Percentiles rank a stretch among this genome's conserved stretches.
phyloP scores from a whole-genome alignment of 2,888 invertebrate species.

The Masnerella sp. region DNA sequence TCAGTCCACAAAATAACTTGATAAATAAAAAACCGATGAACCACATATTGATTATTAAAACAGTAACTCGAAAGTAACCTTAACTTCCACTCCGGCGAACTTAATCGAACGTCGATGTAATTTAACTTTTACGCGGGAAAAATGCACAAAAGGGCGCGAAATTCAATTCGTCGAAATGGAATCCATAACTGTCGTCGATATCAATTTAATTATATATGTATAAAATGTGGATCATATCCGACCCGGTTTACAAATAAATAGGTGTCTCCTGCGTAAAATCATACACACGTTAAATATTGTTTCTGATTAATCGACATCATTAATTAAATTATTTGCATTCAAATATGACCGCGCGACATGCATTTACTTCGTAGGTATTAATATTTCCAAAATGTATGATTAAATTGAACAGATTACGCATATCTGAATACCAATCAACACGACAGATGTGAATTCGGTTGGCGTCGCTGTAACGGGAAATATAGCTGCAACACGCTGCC shows the following conservation, averaged over 20 bases:
- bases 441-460: slow-evolving; percentile 47
- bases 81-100: slow-evolving; percentile 5
- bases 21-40: slow-evolving; percentile 15
- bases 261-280: slow-evolving; percentile 12
- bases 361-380: slow-evolving; percentile 27
- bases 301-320: slow-evolving; percentile 35
- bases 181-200: neutral
- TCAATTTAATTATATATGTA: slow-evolving; percentile 11
- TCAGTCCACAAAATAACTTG: neutral
- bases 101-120: neutral
- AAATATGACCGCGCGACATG: slow-evolving; percentile 12
- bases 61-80: slow-evolving; percentile 13
- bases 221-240: slow-evolving; percentile 10
- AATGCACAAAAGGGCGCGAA: neutral
- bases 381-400: slow-evolving; percentile 46
- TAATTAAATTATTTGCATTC: slow-evolving; percentile 35
- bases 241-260: neutral
- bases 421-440: slow-evolving; percentile 40
- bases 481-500: slow-evolving; percentile 8
- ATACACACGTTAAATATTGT: slow-evolving; percentile 25
- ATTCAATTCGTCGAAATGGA: slow-evolving; percentile 11
- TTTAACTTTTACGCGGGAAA: neutral
- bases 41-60: neutral
- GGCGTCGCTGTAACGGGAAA: slow-evolving; percentile 28
- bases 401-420: slow-evolving; percentile 44